Conservation (phyloP, 2,113 vertebrate species). For the Strix aluco region DNA sequence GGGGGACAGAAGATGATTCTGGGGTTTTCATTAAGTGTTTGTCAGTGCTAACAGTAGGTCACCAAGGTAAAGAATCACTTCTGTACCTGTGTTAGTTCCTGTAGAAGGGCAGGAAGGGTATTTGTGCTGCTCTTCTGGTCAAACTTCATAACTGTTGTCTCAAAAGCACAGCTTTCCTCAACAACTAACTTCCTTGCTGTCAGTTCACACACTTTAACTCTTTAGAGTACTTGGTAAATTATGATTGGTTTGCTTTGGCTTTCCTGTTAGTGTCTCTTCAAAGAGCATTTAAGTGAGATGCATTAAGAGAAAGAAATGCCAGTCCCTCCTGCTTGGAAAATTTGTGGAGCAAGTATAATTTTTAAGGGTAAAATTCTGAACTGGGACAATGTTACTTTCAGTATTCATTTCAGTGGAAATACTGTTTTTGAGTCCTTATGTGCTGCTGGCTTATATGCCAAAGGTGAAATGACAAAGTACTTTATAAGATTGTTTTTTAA, state of each 20-base stretch:
- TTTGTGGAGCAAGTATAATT: neutral
- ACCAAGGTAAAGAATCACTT: neutral
- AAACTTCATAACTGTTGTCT: fast-evolving
- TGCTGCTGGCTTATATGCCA: neutral
- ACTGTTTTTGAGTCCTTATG: neutral
- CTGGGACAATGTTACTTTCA: neutral
- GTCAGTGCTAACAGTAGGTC: neutral
- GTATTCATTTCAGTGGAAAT: neutral
- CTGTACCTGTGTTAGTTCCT: neutral
- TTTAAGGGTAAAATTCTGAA: neutral
- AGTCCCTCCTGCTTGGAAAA: neutral
- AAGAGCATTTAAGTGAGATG: neutral
- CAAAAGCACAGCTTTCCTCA: neutral
- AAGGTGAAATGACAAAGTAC: neutral
- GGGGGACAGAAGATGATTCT: neutral
- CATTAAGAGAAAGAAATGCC: neutral
- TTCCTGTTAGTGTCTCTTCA: neutral
- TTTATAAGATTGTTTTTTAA: neutral
- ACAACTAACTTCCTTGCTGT: neutral
- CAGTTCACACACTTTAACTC: neutral
- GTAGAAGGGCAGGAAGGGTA: neutral
- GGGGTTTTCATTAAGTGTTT: neutral
- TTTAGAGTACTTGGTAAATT: neutral
- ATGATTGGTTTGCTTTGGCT: neutral
- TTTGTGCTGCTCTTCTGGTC: neutral